Base-by-base conservation (phyloP, 2,888 invertebrate genomes). In the Alentia gelatinosa region DNA sequence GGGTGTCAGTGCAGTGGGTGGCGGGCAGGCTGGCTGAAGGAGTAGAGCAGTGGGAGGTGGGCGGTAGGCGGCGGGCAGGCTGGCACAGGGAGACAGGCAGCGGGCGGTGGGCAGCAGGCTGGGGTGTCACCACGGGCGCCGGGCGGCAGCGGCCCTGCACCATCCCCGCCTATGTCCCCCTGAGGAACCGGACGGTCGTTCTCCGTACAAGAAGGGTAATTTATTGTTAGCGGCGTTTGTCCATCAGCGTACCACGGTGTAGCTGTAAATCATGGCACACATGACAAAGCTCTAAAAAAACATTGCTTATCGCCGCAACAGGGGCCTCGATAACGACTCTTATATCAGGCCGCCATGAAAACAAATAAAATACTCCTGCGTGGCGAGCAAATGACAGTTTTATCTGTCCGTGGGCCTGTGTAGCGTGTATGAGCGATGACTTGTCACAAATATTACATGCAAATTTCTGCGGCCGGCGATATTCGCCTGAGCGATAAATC, bases 231-330 rank as follows among this genome's bases (percentile, higher is more conserved):
- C 47, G 5, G 30, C 47, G 86, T 86, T 47, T 86, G 86, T 86
- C 86, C 86, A 86, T 86, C 86, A 86, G 47, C 19, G 86, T 47
- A 50, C 86, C 86, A 42, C 47, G 40, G 30, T 5, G 47, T 47
- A 26, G 30, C 15, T 33, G 42, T 86, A 86, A 86, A 42, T 86
- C 86, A 47, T 86, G 47, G 5, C 47, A 12, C 47, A 83, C 83
- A 83, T 83, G 83, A 83, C 83, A 83, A 83, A 83, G 83, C 83
- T 40, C 83, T 83, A 86, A 86, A 86, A 74, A 47, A 86, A 86
- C 86, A 86, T 86, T 47, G 86, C 86, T 86, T 86, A 86, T 86
- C 86, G 86, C 47, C 35, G 86, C 86, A 86, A 86, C 86, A 86
- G 86, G 86, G 86, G 86, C 47, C 86, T 47, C 50, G 86, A 86